Conservation (phyloP, 1,140 invertebrate genomes). For the Glomeris maerens region DNA sequence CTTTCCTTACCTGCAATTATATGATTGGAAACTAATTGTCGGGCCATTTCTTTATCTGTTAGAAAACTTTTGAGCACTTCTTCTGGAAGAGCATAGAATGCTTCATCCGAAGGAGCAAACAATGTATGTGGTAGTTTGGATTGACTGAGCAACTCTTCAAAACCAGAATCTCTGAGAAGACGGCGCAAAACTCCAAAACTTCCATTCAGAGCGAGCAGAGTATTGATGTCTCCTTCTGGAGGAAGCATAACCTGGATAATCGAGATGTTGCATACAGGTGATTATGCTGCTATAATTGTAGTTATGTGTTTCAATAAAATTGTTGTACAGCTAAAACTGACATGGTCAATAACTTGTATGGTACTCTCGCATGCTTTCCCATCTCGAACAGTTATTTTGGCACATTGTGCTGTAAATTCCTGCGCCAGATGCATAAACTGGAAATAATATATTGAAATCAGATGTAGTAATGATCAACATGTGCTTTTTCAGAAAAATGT, state of each 20-base stretch:
- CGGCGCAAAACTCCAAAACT: slow-evolving; percentile 33
- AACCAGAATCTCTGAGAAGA: slow-evolving; percentile 31
- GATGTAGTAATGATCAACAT: too few species aligned
- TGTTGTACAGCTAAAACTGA: slow-evolving; percentile 2
- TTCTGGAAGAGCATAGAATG: slow-evolving; percentile 30
- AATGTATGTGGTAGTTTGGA: slow-evolving; percentile 32
- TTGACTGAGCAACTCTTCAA: slow-evolving; percentile 32
- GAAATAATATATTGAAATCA: too few species aligned
- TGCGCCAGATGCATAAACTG: too few species aligned
- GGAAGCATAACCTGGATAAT: slow-evolving; percentile 35
- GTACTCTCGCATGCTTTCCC: slow-evolving; percentile 44
- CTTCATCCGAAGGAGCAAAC: slow-evolving; percentile 32
- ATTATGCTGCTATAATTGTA: too few species aligned
- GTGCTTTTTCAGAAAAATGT: too few species aligned
- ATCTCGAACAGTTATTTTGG: slow-evolving; percentile 40
- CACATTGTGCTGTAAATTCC: slow-evolving; percentile 45
- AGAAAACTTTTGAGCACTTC: slow-evolving; percentile 30
- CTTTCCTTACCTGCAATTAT: slow-evolving; percentile 32
- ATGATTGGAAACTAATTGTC: slow-evolving; percentile 34
- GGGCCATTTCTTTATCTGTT: slow-evolving; percentile 32
- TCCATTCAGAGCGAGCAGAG: slow-evolving; percentile 30
- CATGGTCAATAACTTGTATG: slow-evolving; percentile 41
- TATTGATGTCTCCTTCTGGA: slow-evolving; percentile 33
- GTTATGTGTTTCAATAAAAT: too few species aligned
- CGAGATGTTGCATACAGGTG: too few species aligned